Evolutionary conservation across 2,888 invertebrate species (phyloP).

Genomic region (Ochropleura leucogaster): DNA sequence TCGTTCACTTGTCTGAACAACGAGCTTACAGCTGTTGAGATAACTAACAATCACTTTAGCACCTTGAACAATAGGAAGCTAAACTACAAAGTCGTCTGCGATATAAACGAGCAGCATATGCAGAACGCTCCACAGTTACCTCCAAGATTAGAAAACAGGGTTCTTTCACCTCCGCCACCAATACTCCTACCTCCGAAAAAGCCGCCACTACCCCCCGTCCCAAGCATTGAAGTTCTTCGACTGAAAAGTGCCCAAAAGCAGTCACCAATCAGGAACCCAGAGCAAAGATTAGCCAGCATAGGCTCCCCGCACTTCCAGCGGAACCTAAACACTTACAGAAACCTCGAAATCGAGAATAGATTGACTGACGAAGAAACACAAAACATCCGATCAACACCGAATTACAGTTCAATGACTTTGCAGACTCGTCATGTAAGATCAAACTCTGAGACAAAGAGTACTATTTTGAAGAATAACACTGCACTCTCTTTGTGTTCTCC

Average conservation of each 20-base stretch:
- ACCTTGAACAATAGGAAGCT: conserved; percentile 86
- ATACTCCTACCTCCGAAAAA: conserved; percentile 92
- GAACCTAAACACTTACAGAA: conserved; percentile 90
- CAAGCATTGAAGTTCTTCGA: conserved; percentile 91
- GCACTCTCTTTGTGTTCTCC: conserved; percentile 89
- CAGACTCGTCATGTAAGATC: conserved; percentile 87
- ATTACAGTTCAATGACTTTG: conserved; percentile 84
- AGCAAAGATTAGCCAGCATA: conserved; percentile 91
- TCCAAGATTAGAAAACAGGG: conserved; percentile 84
- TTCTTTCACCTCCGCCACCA: conserved; percentile 88
- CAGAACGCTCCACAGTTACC: conserved; percentile 90
- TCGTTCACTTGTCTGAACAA: conserved; percentile 88
- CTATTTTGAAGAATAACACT: conserved; percentile 86
- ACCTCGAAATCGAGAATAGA: conserved; percentile 89
- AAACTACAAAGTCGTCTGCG: conserved; percentile 86
- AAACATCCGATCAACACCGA: conserved; percentile 77
- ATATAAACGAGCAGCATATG: conserved; percentile 82
- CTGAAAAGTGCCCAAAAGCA: conserved; percentile 89
- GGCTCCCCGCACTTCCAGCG: conserved; percentile 92
- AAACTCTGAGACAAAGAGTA: conserved; percentile 87
- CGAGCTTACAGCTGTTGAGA: conserved; percentile 85
- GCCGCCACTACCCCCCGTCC: conserved; percentile 93
- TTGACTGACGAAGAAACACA: conserved; percentile 80
- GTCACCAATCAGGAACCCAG: conserved; percentile 84
- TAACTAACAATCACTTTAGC: conserved; percentile 85